A percentile compares a stretch with the other conserved stretches of the same genome.
Conservation (phyloP, 2,113 vertebrate species). For the Dipodomys spectabilis region DNA sequence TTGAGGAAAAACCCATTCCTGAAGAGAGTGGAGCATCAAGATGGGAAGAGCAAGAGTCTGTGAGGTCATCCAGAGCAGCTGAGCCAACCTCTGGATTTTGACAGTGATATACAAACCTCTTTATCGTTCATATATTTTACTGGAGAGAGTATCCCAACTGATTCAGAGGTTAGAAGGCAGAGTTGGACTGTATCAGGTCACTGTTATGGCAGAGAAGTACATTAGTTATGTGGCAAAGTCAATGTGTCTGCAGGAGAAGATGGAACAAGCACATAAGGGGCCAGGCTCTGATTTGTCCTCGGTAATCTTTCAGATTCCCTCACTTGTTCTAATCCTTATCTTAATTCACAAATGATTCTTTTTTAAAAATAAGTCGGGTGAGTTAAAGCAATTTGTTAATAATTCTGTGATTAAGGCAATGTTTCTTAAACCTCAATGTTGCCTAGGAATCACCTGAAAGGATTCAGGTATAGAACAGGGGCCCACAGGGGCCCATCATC, state of each 20-base stretch:
- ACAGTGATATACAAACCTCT: not conserved
- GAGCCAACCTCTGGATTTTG: not conserved
- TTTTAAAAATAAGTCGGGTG: not conserved
- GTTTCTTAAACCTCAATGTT: not conserved
- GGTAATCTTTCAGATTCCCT: not conserved
- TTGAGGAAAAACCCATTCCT: not conserved
- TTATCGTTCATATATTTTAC: not conserved
- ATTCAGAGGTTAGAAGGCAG: not conserved
- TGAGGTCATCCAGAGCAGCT: not conserved
- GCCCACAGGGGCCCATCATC: not conserved
- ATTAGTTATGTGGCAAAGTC: not conserved
- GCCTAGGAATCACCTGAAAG: not conserved
- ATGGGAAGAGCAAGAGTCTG: not conserved
- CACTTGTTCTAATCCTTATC: not conserved
- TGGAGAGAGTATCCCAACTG: conserved; percentile 12
- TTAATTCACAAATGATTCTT: not conserved
- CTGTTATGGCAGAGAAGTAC: not conserved
- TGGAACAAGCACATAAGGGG: not conserved
- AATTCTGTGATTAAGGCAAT: not conserved
- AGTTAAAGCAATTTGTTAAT: no score
- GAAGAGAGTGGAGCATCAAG: not conserved
- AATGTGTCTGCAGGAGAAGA: not conserved
- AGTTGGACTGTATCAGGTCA: not conserved
- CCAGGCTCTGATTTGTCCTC: not conserved
- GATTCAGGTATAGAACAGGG: not conserved